Evolutionary conservation across 2,888 invertebrate species (phyloP).

Genomic region (Drosophila austrosaltans): DNA sequence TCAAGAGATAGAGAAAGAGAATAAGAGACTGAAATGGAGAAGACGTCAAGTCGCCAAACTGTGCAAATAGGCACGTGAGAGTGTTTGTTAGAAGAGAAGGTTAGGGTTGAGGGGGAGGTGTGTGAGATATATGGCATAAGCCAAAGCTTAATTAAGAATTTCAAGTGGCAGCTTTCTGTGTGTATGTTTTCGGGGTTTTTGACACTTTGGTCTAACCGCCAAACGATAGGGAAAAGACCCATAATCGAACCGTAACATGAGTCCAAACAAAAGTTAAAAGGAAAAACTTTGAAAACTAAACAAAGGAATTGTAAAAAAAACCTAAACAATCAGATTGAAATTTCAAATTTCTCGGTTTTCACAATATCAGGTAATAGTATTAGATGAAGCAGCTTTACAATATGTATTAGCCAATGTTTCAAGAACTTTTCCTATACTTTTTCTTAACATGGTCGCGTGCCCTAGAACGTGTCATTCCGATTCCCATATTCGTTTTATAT

Average conservation of each 20-base stretch:
- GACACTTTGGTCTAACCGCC: neutral
- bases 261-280: neutral
- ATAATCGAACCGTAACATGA: slow-evolving; percentile 13
- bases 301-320: neutral
- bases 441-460: slow-evolving; percentile 55
- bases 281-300: no score
- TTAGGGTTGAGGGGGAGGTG: slow-evolving; percentile 29
- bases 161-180: slow-evolving; percentile 28
- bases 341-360: no score
- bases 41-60: slow-evolving; percentile 48
- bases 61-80: slow-evolving; percentile 67
- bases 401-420: no score
- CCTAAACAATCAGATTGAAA: no score
- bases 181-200: slow-evolving; percentile 11
- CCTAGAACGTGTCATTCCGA: slow-evolving; percentile 60
- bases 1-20: slow-evolving; percentile 2
- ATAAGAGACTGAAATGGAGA: neutral
- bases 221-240: slow-evolving; percentile 20
- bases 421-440: no score
- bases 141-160: slow-evolving; percentile 53
- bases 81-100: slow-evolving; percentile 12
- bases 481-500: neutral
- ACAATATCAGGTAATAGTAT: no score
- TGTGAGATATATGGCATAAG: slow-evolving; percentile 26
- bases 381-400: no score